Evolutionary conservation across 2,888 invertebrate species (phyloP).

Genomic region (Rhogogaster chlorosoma): DNA sequence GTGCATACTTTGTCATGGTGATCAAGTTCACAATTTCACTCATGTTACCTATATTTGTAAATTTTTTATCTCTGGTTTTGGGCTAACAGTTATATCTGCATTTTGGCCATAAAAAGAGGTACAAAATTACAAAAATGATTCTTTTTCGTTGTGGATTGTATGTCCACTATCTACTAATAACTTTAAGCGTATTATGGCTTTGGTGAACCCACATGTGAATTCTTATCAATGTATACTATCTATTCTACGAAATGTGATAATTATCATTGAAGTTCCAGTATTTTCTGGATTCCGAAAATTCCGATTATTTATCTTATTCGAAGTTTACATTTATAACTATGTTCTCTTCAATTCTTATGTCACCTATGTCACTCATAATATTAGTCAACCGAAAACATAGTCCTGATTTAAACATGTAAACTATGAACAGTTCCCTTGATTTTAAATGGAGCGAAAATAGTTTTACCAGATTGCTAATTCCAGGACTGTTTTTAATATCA

Average conservation of each 20-base stretch:
- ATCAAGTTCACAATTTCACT: conserved; percentile 54
- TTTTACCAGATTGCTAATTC: neutral
- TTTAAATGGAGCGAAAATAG: neutral
- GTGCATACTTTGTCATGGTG: conserved; percentile 51
- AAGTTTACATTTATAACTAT: neutral
- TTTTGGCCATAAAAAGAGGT: conserved; percentile 32
- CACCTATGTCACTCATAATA: neutral
- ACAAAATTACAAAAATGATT: conserved; percentile 26
- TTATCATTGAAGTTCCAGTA: neutral
- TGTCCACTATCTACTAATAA: neutral
- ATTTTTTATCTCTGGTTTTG: conserved; percentile 57
- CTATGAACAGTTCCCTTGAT: neutral
- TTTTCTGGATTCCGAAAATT: neutral
- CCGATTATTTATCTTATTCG: neutral
- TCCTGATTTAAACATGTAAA: neutral
- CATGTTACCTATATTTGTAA: conserved; percentile 17
- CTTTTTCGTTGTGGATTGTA: neutral
- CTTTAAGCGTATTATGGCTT: conserved; percentile 22
- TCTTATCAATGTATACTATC: conserved; percentile 11
- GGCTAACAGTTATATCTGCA: conserved; percentile 56
- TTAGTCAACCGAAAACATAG: neutral
- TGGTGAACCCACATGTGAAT: neutral
- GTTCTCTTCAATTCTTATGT: neutral
- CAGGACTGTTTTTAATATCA: neutral
- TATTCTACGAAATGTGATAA: neutral